Evolutionary conservation across 30 jellyfish, hydroid and myxozoan species (phyloP), one percentile per base, ranked within the genome.

Genomic region (Turritopsis rubra): DNA sequence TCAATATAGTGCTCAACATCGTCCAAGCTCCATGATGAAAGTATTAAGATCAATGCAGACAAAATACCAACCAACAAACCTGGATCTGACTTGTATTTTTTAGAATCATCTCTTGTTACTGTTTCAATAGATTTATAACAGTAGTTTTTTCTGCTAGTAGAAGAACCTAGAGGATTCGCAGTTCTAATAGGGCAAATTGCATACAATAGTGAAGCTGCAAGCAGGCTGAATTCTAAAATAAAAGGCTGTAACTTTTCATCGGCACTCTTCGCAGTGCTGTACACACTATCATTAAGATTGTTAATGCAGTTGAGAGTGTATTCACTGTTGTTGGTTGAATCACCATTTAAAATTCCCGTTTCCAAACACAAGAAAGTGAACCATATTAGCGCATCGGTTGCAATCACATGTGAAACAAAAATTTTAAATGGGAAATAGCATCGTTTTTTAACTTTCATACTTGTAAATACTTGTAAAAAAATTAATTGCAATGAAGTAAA

Each of bases 1-100:
- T 80, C 24, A 65, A 80, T 25, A 66, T 41, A 80, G 66, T 80
- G 83, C 13, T 21, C 13, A 22, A 41, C 66, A 52, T 21, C 52
- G 18, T 65, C 75, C 53, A 80, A 29, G 76, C 87, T 80, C 87
- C 87, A 80, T 0, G 87, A 80, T 16, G 87, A 80, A 0, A 80
- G 53, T 18, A 80, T 20, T 52, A 80, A 65, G 28, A 80, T n/a
- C 28, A 68, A 52, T 16, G 87, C 76, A 53, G 66, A 31, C 54
- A 80, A 28, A 52, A 80, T 80, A 1, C 87, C 87, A 22, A 80
- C 21, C 54, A 80, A 53, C 20, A 80, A 29, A 18, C 87, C 87
- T 1, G 87, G 87, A 53, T 80, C 87, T 9, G 87, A 80, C 53
- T 65, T 80, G 76, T 80, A 80, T 26, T 21, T 13, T 25, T 80